Evolutionary conservation across 2,888 invertebrate species (phyloP).

Genomic region (Caenorhabditis sp.): DNA sequence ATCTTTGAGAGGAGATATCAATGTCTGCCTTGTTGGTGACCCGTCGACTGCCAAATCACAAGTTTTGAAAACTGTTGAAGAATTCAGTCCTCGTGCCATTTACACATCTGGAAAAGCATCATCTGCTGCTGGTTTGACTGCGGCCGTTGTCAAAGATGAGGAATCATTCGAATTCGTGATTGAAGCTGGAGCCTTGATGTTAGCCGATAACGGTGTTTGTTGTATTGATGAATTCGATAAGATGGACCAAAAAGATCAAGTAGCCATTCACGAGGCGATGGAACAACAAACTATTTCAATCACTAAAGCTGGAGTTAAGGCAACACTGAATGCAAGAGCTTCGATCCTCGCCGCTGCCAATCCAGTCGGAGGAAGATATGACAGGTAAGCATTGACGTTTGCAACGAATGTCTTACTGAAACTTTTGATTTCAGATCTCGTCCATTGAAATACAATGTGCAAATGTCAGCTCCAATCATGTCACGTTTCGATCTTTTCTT

Average conservation of each 20-base stretch:
- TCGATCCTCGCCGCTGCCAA: conserved; percentile 98
- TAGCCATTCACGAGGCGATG: conserved; percentile 99
- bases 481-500: conserved; percentile 98
- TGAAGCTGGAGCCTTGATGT: conserved; percentile 98
- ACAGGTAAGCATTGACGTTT: too few relatives aligned
- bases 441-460: conserved; percentile 91
- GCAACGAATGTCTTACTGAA: background rate
- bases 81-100: conserved; percentile 92
- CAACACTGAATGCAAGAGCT: conserved; percentile 94
- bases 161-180: conserved; percentile 98
- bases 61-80: conserved; percentile 84
- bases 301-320: conserved; percentile 81
- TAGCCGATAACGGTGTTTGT: conserved; percentile 84
- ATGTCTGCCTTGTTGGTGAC: conserved; percentile 97
- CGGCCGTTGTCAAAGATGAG: conserved; percentile 96
- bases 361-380: conserved; percentile 95
- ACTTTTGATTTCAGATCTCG: conserved; percentile 75
- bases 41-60: conserved; percentile 99
- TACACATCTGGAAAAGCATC: conserved; percentile 99
- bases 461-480: conserved; percentile 94
- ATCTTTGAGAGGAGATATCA: conserved; percentile 91
- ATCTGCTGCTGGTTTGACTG: conserved; percentile 95
- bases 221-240: conserved; percentile 98
- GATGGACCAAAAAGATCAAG: conserved; percentile 94
- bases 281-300: conserved; percentile 99